Conservation (phyloP, 2,113 vertebrate species). For the Lophochroa leadbeateri region DNA sequence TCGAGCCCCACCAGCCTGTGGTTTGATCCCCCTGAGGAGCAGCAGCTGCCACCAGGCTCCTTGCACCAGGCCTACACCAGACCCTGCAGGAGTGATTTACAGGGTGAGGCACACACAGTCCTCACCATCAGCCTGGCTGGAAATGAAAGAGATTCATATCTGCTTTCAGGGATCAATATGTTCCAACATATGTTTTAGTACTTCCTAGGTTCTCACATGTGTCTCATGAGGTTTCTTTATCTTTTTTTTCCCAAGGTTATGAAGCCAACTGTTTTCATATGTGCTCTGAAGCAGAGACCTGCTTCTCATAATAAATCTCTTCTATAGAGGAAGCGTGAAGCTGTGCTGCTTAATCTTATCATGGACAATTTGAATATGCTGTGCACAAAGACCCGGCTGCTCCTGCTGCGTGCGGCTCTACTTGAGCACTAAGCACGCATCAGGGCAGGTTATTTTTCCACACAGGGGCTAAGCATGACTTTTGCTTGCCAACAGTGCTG, state of each 20-base stretch:
- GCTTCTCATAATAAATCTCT: slow-evolving; percentile 27
- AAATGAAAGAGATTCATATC: neutral
- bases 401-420: neutral
- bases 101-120: neutral
- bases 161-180: slow-evolving; percentile 58
- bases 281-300: neutral
- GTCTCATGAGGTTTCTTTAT: slow-evolving; percentile 58
- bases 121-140: neutral
- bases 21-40: fast-evolving
- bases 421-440: neutral
- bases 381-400: neutral
- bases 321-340: neutral
- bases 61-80: neutral
- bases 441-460: neutral
- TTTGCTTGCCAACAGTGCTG: neutral
- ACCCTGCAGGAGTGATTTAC: neutral
- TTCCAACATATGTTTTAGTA: slow-evolving; percentile 62
- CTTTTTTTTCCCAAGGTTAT: slow-evolving; percentile 59
- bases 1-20: neutral
- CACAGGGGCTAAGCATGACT: neutral
- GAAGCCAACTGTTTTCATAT: slow-evolving; percentile 56
- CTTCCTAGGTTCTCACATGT: slow-evolving; percentile 35
- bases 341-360: neutral
- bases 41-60: fast-evolving
- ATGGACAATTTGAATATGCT: neutral